Percentiles rank a stretch among this genome's conserved stretches.
These are phyloP conservation scores for Amiota mariae DNA, from an alignment of 2,888 invertebrate genomes.

Conservation along the genomic window DNA sequence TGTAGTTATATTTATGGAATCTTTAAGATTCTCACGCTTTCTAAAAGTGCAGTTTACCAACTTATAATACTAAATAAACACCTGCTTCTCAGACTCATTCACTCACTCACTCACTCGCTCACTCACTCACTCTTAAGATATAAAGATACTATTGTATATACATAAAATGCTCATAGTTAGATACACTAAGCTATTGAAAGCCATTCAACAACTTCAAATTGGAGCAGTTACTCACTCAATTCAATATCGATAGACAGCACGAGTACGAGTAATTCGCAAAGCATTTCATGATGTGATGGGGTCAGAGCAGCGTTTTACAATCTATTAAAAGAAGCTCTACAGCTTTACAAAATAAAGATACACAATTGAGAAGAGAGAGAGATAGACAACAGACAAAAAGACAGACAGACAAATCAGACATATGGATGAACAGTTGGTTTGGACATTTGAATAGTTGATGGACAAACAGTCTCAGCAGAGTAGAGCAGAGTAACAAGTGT, in stretches of 20 bases:
- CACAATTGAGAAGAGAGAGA: neutral
- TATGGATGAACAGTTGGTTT: constrained; percentile 35
- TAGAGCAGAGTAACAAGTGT: neutral
- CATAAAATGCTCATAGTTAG: too few relatives aligned
- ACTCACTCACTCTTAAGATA: too few relatives aligned
- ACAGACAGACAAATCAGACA: constrained; percentile 30
- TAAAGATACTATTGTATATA: too few relatives aligned
- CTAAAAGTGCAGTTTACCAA: constrained; percentile 9
- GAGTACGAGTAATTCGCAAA: constrained; percentile 35
- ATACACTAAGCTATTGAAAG: neutral
- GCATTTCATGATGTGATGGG: constrained; percentile 49
- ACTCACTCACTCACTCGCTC: too few relatives aligned
- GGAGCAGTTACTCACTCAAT: constrained; percentile 45
- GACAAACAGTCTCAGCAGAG: neutral
- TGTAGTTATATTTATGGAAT: too few relatives aligned
- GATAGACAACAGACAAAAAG: constrained; percentile 28
- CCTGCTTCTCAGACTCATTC: constrained; percentile 3
- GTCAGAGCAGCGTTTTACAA: constrained; percentile 61
- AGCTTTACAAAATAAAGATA: constrained; percentile 57
- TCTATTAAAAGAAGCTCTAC: constrained; percentile 60
- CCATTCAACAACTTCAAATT: constrained; percentile 39
- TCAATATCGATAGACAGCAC: constrained; percentile 14
- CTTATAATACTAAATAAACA: constrained; percentile 11
- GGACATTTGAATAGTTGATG: constrained; percentile 62
- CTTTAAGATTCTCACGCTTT: constrained; percentile 23